Base-by-base conservation (phyloP, 2,797 vertebrate genomes). In the Eupleurogrammus muticus region DNA sequence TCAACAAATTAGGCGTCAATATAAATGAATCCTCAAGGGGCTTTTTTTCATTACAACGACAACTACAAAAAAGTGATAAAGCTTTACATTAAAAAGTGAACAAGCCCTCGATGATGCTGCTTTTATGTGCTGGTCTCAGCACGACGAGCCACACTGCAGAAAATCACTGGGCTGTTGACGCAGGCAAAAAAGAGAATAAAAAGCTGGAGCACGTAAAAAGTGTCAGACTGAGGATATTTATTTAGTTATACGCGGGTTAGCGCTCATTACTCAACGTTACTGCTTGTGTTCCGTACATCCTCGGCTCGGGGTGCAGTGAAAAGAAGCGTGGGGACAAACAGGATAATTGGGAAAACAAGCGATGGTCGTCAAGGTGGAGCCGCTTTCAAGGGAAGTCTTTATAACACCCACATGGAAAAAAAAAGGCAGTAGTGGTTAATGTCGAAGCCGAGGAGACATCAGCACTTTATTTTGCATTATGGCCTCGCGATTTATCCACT, bases 111-210 rank as follows among this genome's bases (percentile, higher is more conserved):
- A 57, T 19, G 68, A 58, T 23, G 70, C 51, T 59, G 50, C 51
- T 44, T 64, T 87, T 70, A 85, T 82, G 79, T 86, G 82, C 81
- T 86, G 84, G 69, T 81, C 81, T 89, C 87, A 86, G 81, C 84
- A 79, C 55, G 4, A 65, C 44, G 1, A 78, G 71, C 78, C 68
- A 81, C 70, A 13, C 68, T 76, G 87, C 79, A 80, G 87, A 87
- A 86, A 85, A 81, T 67, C 61, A 75, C 69, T n/a, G 67, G 48
- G 82, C 65, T 86, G 78, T 85, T 55, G 77, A 84, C 38, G 57
- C 77, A 80, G 77, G 77, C 75, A 73, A 73, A 87, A 13, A 32
- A 73, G 71, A 87, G 54, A 13, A 32, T 23, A 51, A 85, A 72
- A 66, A 78, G 79, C 75, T 54, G 66, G 40, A 82, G 70, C 64